Evolutionary conservation across 2,797 vertebrate species (phyloP).

Genomic region (Poeciliopsis presidionis): DNA sequence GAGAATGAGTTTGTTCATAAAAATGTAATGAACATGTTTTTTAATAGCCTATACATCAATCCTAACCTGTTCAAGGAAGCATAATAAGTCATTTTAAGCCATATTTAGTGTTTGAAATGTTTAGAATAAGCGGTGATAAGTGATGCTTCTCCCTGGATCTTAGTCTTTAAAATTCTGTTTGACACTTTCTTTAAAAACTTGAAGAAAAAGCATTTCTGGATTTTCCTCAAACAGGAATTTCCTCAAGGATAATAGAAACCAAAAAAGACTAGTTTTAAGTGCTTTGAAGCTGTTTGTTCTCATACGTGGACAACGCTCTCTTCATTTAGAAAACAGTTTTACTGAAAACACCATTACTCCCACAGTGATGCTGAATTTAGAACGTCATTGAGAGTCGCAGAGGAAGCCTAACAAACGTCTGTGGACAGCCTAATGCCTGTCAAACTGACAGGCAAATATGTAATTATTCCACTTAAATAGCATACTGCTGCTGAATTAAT

Average conservation of each 20-base stretch:
- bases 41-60: too few species aligned
- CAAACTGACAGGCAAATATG: slow-evolving; percentile 63
- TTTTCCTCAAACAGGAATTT: slow-evolving; percentile 74
- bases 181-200: slow-evolving; percentile 55
- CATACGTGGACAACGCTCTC: slow-evolving; percentile 47
- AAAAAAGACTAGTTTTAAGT: slow-evolving; percentile 72
- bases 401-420: slow-evolving; percentile 43
- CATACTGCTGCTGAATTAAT: slow-evolving; percentile 48
- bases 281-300: slow-evolving; percentile 73
- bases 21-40: too few species aligned
- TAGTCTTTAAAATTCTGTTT: slow-evolving; percentile 3
- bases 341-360: slow-evolving; percentile 50
- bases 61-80: too few species aligned
- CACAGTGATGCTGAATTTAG: slow-evolving; percentile 41
- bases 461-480: slow-evolving; percentile 59
- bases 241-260: slow-evolving; percentile 82
- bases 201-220: slow-evolving; percentile 74
- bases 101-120: too few species aligned
- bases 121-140: too few species aligned
- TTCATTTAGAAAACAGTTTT: slow-evolving; percentile 43
- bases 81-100: too few species aligned
- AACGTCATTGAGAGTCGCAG: slow-evolving; percentile 32
- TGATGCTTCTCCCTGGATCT: neutral
- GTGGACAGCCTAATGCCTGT: slow-evolving; percentile 54
- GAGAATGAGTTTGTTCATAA: too few species aligned